Evolutionary conservation across 2,113 vertebrate genomes (phyloP).

Genomic region (Chloroceryle aenea): DNA sequence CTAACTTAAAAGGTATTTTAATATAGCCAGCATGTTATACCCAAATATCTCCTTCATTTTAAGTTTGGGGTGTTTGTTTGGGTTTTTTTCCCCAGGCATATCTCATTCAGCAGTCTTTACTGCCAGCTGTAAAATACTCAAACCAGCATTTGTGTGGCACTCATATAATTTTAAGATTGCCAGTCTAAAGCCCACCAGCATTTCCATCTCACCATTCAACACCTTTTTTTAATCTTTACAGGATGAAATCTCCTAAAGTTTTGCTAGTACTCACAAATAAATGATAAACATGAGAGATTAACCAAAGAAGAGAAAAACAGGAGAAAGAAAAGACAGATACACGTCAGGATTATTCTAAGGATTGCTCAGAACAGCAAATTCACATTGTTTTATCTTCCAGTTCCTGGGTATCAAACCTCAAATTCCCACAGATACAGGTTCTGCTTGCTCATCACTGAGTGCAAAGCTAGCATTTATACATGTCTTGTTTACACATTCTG

Average conservation of each 20-base stretch:
- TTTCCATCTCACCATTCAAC: not conserved
- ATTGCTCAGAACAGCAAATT: not conserved
- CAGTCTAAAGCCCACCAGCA: not conserved
- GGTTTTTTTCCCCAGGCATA: not conserved
- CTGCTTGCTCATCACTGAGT: not conserved
- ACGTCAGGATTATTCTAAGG: not conserved
- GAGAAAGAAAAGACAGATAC: not conserved
- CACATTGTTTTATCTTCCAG: not conserved
- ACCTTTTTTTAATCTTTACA: not conserved
- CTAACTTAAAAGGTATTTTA: not conserved
- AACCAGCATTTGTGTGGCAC: not conserved
- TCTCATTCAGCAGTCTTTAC: not conserved
- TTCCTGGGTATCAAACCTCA: not conserved
- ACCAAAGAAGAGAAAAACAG: not conserved
- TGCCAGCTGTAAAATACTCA: not conserved
- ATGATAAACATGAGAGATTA: not conserved
- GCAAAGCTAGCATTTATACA: not conserved
- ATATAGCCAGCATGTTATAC: rapidly evolving
- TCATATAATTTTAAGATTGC: not conserved
- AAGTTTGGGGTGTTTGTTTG: not conserved
- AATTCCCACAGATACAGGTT: not conserved
- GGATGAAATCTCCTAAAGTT: not conserved
- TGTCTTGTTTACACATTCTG: not conserved
- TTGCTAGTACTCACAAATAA: not conserved
- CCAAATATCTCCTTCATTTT: not conserved